Evolutionary conservation across 2,888 invertebrate species (phyloP), one percentile per base, ranked within the genome.

Genomic region (Cerastoderma edule): DNA sequence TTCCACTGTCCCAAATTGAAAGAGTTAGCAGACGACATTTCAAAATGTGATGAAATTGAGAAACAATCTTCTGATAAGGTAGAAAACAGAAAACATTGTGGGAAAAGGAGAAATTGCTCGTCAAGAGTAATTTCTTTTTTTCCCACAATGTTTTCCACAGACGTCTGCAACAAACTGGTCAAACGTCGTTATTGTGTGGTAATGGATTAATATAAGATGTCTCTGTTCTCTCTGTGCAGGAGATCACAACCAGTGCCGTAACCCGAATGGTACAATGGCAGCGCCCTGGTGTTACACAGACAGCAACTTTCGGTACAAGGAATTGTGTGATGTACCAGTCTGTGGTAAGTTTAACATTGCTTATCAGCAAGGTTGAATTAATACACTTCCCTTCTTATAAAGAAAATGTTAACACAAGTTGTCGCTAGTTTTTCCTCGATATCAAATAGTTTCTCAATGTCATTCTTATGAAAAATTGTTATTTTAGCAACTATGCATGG

Each of bases 201-300:
- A 28, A 28, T 56, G 27, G 27, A 22, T 28, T 24, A 56, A 56
- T 10, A 5, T 56, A 44, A 13, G 16, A 13, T 44, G 10, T 44
- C 10, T 44, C 10, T 44, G 44, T 13, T 44, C 44, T 53, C 24
- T 33, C 4, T 44, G 66, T 71, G 6, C 83, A 87, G 97, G 96
- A 24, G 89, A 92, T 50, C 97, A 98, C 91, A 97, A 97, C 90
- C 98, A 96, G 92, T 96, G 95, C 89, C 95, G 98, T 78, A 99
- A 99, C 93, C 99, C 99, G 44, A 97, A 96, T 30, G 96, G 96
- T 35, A 93, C 95, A 0, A 96, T 96, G 91, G 91, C 94, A 0
- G 96, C 96, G 84, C 99, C 99, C 0, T 99, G 98, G 97, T 99
- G 99, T 93, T 97, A 93, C 86, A 93, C 93, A n/a, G 90, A 90